Evolutionary conservation across 2,797 vertebrate genomes (phyloP).

Genomic region (Gymnoscopelus braueri): DNA sequence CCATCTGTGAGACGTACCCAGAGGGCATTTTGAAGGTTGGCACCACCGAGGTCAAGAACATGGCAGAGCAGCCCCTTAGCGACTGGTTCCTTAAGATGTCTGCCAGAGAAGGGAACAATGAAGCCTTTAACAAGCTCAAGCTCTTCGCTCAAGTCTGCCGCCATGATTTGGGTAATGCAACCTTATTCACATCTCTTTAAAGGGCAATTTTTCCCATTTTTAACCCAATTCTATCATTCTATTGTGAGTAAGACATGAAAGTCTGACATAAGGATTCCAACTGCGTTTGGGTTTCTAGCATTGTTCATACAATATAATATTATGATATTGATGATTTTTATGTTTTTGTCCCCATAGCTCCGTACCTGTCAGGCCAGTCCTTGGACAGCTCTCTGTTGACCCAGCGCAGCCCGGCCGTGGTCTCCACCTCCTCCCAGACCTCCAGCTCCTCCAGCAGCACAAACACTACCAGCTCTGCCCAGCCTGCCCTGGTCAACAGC

Average conservation of each 20-base stretch:
- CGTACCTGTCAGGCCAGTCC: constrained; percentile 93
- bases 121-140: constrained; percentile 95
- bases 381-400: constrained; percentile 93
- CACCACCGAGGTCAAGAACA: constrained; percentile 86
- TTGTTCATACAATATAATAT: not conserved
- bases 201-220: not conserved
- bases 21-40: constrained; percentile 96
- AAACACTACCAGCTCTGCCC: constrained; percentile 79
- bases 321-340: not conserved
- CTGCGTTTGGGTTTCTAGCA: no score
- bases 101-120: constrained; percentile 87
- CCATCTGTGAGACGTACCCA: constrained; percentile 92
- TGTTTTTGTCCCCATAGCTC: constrained; percentile 80
- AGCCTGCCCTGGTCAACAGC: constrained; percentile 82
- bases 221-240: constrained; percentile 51
- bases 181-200: constrained; percentile 27
- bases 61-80: constrained; percentile 91
- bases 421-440: constrained; percentile 80
- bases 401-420: constrained; percentile 87
- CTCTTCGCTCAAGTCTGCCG: constrained; percentile 98
- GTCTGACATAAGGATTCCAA: no score
- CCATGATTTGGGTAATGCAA: constrained; percentile 90
- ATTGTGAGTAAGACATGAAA: not conserved
- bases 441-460: constrained; percentile 71
- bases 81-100: constrained; percentile 96